Base-by-base conservation (phyloP, 2,888 invertebrate genomes). In the Lissocephala sabroskyi region DNA sequence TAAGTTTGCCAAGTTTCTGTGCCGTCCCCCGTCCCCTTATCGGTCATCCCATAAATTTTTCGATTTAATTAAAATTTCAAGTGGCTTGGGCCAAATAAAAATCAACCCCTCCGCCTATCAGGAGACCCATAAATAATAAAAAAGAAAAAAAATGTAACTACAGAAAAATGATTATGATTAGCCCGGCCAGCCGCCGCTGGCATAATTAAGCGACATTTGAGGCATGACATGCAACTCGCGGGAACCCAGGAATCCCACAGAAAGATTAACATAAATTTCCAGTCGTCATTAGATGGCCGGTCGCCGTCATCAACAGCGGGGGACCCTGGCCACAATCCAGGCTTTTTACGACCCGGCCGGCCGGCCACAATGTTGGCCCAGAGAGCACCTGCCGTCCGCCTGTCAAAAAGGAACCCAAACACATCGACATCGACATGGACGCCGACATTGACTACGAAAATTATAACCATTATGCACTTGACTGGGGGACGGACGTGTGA, bases 161-260 rank as follows among this genome's bases (percentile, higher is more conserved):
- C 23, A 48, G 52, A 59, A 66, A 63, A 36, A 52, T 63, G 56
- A 59, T 47, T 51, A 44, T 54, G 57, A 51, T 50, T 59, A 50
- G 42, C 35, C 10, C 3, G 16, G 35, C 1, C 13, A 3, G 3
- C 17, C 16, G 14, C 10, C 35, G 13, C 35, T 35, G 16, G 23
- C 59, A 74, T 71, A 77, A 76, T 76, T 74, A 76, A 71, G 70
- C 75, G 71, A 76, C 77, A 73, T 71, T 77, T 76, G 70, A 56
- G 59, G 66, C 77, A 68, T 74, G 77, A 73, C 74, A 57, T 68
- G 70, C 77, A 65, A 68, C 70, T 62, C 59, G 59, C 48, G 18
- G 9, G 17, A 19, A 17, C 19, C 10, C 16, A 7, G 13, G 32
- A 32, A 13, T 32, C 32, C 36, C 16, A 18, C 36, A 32, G n/a